These are phyloP conservation scores for Homalodisca vitripennis DNA, from an alignment of 1,140 invertebrate genomes.

Conservation along the genomic window DNA sequence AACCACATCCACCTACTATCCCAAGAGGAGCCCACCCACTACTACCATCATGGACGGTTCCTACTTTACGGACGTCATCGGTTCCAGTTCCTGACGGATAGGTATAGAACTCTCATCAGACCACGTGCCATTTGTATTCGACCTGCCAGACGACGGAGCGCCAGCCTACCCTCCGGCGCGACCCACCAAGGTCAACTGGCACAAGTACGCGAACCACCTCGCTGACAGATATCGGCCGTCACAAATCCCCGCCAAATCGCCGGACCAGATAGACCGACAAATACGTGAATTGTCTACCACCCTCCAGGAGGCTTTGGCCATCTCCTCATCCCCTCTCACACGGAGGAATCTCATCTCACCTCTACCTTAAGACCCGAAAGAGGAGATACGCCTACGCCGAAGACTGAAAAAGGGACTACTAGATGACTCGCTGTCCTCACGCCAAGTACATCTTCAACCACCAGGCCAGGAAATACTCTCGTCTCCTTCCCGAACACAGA, in stretches of 20 bases:
- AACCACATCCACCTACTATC: not conserved
- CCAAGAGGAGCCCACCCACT: not conserved
- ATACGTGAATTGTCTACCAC: not conserved
- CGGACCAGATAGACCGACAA: not conserved
- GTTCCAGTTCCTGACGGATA: not conserved
- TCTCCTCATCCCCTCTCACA: not conserved
- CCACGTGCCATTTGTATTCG: too few relatives aligned
- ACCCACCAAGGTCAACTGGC: not conserved
- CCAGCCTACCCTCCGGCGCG: too few relatives aligned
- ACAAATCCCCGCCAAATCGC: not conserved
- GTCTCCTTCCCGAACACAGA: too few relatives aligned
- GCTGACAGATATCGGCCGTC: too few relatives aligned
- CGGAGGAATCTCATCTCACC: not conserved
- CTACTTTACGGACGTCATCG: not conserved
- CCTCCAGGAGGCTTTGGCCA: not conserved
- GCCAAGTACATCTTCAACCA: not conserved
- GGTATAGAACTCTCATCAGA: too few relatives aligned
- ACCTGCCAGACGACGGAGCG: too few relatives aligned
- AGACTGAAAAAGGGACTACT: not conserved
- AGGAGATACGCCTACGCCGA: too few relatives aligned
- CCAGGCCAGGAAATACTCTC: too few relatives aligned
- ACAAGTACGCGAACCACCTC: too few relatives aligned
- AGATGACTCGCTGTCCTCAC: not conserved
- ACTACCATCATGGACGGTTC: not conserved
- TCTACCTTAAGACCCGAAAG: too few relatives aligned